Conservation (phyloP, 2,888 invertebrate genomes). For the Sturmia bella region DNA sequence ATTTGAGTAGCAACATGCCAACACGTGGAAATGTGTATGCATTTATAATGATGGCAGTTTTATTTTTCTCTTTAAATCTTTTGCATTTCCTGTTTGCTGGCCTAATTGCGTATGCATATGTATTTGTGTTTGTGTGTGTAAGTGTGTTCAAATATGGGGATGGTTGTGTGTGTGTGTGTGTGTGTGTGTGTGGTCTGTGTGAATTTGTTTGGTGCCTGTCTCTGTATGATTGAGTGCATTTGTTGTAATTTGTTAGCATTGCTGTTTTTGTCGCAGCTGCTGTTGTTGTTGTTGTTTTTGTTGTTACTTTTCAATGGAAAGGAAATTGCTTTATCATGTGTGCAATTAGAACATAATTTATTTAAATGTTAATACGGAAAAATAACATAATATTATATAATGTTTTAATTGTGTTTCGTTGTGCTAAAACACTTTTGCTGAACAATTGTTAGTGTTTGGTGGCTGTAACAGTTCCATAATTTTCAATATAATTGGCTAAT, state of each 20-base stretch:
- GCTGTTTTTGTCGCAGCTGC: constrained; percentile 23
- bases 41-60: constrained; percentile 49
- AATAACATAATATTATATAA: constrained; percentile 59
- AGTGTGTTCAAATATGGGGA: too few relatives aligned
- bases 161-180: constrained; percentile 1
- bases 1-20: neutral
- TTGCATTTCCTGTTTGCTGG: constrained; percentile 41
- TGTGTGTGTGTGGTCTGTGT: neutral
- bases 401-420: constrained; percentile 66
- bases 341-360: constrained; percentile 70
- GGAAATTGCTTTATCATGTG: constrained; percentile 68
- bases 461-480: constrained; percentile 10
- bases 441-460: neutral
- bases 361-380: constrained; percentile 66
- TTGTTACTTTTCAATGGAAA: constrained; percentile 58
- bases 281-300: constrained; percentile 25
- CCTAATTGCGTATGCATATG: neutral
- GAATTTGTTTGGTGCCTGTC: constrained; percentile 20
- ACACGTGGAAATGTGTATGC: constrained; percentile 3
- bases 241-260: constrained; percentile 61
- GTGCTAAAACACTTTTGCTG: constrained; percentile 25
- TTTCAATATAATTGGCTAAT: neutral
- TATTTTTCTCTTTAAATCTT: constrained; percentile 11
- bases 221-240: constrained; percentile 60
- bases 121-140: neutral